These are phyloP conservation scores for Darevskia mixta DNA, from an alignment of 2,797 vertebrate species.

Conservation along the genomic window DNA sequence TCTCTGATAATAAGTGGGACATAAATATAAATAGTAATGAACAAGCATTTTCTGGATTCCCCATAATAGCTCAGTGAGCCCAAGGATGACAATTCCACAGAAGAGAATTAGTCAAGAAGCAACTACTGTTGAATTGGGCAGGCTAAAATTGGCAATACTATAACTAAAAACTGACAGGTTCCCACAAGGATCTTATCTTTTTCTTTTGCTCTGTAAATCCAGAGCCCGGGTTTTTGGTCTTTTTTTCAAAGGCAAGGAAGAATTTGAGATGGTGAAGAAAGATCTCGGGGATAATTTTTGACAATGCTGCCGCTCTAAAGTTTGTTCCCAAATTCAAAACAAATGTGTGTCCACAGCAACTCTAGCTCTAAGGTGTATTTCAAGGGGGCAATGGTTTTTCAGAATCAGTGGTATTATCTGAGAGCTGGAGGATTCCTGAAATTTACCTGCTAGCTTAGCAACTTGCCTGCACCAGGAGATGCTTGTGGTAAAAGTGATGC, in stretches of 20 bases:
- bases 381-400: not conserved
- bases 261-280: constrained; percentile 10
- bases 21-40: too few species aligned
- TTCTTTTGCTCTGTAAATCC: not conserved
- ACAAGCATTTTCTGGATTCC: not conserved
- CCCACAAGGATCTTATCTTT: not conserved
- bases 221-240: not conserved
- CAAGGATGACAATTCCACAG: not conserved
- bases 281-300: constrained; percentile 7
- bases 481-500: not conserved
- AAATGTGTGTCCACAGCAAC: constrained; percentile 14
- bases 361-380: not conserved
- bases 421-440: constrained; percentile 2
- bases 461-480: not conserved
- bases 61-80: not conserved
- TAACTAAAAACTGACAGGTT: not conserved
- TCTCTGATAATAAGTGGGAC: too few species aligned
- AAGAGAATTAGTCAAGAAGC: not conserved
- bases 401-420: constrained; percentile 10
- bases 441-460: constrained; percentile 5
- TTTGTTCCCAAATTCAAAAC: constrained; percentile 8
- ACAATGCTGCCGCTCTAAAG: not conserved
- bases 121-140: not conserved
- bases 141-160: not conserved
- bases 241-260: constrained; percentile 1